A percentile compares a stretch with the other conserved stretches of the same genome.
These are phyloP conservation scores for Ptyas mucosa DNA, from an alignment of 2,113 vertebrate species.

Conservation along the genomic window DNA sequence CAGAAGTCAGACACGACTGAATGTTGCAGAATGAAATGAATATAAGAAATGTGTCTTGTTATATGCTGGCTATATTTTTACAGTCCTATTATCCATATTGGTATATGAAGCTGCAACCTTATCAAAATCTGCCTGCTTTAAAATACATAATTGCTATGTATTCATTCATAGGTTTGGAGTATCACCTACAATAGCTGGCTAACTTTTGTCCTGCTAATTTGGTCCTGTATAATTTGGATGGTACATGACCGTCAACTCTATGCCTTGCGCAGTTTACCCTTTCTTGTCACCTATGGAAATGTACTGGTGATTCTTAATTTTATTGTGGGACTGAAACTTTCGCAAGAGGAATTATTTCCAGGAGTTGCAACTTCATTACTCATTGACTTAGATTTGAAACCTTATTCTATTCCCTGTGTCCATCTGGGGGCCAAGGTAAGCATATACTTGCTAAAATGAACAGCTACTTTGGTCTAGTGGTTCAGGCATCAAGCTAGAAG, in stretches of 20 bases:
- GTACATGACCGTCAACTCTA: constrained; percentile 68
- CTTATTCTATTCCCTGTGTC: constrained; percentile 66
- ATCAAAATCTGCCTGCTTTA: not conserved
- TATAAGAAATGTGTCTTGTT: not conserved
- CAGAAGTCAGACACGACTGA: not conserved
- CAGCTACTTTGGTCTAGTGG: not conserved
- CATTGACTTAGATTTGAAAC: constrained; percentile 73
- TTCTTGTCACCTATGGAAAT: constrained; percentile 75
- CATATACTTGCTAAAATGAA: not conserved
- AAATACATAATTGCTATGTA: not conserved
- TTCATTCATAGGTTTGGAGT: constrained; percentile 68
- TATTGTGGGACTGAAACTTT: constrained; percentile 71
- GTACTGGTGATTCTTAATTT: constrained; percentile 73
- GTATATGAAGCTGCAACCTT: not conserved
- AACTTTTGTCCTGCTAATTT: constrained; percentile 73
- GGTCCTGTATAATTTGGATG: constrained; percentile 77
- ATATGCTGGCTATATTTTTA: not conserved
- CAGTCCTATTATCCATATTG: not conserved
- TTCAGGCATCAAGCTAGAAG: not conserved
- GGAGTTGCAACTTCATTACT: constrained; percentile 64
- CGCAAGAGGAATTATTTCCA: constrained; percentile 71
- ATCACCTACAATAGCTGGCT: constrained; percentile 75
- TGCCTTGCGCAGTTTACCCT: constrained; percentile 79
- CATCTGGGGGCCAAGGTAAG: constrained; percentile 74
- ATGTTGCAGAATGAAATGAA: not conserved